Conservation (phyloP, 2,113 vertebrate species). For the Parus major region DNA sequence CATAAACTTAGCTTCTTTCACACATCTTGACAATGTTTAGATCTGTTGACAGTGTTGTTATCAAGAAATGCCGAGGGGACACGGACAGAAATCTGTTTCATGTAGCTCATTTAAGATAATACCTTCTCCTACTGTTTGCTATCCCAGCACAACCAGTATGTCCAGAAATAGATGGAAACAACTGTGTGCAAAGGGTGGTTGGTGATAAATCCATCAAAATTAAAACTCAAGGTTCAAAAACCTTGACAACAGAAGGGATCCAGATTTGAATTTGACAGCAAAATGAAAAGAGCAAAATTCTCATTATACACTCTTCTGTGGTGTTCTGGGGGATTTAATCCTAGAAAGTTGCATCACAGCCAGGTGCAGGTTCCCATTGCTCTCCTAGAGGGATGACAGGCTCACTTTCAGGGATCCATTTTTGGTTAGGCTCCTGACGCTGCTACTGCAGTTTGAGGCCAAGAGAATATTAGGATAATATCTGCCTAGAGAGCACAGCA, state of each 20-base stretch:
- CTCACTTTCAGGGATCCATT: not conserved
- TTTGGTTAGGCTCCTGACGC: fast-evolving
- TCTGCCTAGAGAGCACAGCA: not conserved
- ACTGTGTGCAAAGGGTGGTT: constrained; percentile 28
- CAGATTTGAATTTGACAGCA: constrained; percentile 26
- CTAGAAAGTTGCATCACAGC: not conserved
- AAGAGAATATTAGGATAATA: not conserved
- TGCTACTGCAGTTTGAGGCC: not conserved
- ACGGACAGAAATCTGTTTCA: constrained; percentile 65
- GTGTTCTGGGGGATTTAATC: not conserved
- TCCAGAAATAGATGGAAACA: constrained; percentile 60
- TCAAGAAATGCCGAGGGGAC: constrained; percentile 60
- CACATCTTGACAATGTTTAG: constrained; percentile 67
- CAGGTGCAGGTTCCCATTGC: not conserved
- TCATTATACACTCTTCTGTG: not conserved
- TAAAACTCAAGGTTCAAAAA: constrained; percentile 42
- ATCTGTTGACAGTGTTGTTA: constrained; percentile 68
- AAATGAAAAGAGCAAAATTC: constrained; percentile 57
- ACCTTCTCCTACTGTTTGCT: constrained; percentile 43
- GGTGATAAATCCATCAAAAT: constrained; percentile 54
- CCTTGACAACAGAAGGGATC: constrained; percentile 27
- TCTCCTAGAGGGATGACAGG: not conserved
- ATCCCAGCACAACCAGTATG: constrained; percentile 41
- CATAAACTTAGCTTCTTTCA: constrained; percentile 67
- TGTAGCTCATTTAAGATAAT: constrained; percentile 65